Conservation (phyloP, 2,888 invertebrate genomes). For the Synanthedon formicaeformis region DNA sequence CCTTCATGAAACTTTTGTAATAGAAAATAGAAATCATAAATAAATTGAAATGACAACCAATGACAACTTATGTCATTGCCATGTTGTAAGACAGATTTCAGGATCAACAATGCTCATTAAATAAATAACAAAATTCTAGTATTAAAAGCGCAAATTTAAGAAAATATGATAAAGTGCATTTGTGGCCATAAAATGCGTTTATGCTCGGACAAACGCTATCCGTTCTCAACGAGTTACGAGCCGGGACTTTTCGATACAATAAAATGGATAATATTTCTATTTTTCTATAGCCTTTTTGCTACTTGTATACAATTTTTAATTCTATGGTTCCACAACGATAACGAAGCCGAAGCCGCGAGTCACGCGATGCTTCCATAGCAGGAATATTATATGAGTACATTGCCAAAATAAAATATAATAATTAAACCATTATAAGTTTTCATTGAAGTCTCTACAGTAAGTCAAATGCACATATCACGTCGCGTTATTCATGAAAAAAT, state of each 20-base stretch:
- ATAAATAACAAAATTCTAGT: background rate
- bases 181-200: conserved; percentile 19
- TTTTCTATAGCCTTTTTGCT: conserved; percentile 35
- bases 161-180: background rate
- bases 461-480: too few species aligned
- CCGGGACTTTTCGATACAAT: conserved; percentile 25
- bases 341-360: conserved; percentile 34
- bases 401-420: too few species aligned
- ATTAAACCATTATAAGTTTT: too few species aligned
- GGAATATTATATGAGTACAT: background rate
- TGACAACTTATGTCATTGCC: too few species aligned
- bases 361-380: background rate
- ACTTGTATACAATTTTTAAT: conserved; percentile 29
- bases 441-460: too few species aligned
- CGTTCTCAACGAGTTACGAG: conserved; percentile 23
- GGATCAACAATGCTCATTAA: too few species aligned
- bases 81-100: too few species aligned
- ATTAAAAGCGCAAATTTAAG: background rate
- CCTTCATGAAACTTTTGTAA: too few species aligned
- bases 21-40: too few species aligned
- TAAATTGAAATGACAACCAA: too few species aligned
- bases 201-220: conserved; percentile 21
- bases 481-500: too few species aligned
- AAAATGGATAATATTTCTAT: conserved; percentile 23
- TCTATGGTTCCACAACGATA: conserved; percentile 19